Evolutionary conservation across 35 echinoderm and acorn worm genomes (phyloP).

Genomic region (Eucidaris tribuloides): DNA sequence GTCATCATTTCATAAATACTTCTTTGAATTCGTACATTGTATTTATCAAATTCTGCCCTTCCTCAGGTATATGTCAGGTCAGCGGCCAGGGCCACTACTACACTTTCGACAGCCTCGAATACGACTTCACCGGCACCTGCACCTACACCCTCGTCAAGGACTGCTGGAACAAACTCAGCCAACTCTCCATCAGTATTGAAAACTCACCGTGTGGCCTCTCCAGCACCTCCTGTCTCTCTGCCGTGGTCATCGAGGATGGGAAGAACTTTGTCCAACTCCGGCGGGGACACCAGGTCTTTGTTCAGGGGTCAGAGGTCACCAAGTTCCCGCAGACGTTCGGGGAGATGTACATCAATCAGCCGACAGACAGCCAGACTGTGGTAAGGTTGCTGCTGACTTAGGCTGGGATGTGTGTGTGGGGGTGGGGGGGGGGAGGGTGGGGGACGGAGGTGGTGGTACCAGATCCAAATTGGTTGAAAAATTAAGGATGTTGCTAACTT

Average conservation of each 20-base stretch:
- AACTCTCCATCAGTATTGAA: constrained; percentile 25
- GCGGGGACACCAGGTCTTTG: not conserved
- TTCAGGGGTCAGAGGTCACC: constrained; percentile 9
- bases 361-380: constrained; percentile 21
- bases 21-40: too few species aligned
- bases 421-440: too few species aligned
- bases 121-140: constrained; percentile 56
- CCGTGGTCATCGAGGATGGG: constrained; percentile 35
- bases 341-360: constrained; percentile 37
- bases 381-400: too few species aligned
- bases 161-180: constrained; percentile 50
- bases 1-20: too few species aligned
- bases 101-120: constrained; percentile 59
- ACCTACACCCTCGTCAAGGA: constrained; percentile 50
- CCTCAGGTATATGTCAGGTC: constrained; percentile 56
- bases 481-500: too few species aligned
- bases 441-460: too few species aligned
- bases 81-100: constrained; percentile 61
- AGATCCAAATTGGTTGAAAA: too few species aligned
- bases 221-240: constrained; percentile 51
- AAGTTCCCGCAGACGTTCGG: constrained; percentile 22
- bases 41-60: too few species aligned
- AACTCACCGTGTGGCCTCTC: constrained; percentile 43
- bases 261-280: not conserved
- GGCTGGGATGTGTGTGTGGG: too few species aligned